phyloP scores from a whole-genome alignment of 1,140 invertebrate genomes.

The Drosophila nannoptera region DNA sequence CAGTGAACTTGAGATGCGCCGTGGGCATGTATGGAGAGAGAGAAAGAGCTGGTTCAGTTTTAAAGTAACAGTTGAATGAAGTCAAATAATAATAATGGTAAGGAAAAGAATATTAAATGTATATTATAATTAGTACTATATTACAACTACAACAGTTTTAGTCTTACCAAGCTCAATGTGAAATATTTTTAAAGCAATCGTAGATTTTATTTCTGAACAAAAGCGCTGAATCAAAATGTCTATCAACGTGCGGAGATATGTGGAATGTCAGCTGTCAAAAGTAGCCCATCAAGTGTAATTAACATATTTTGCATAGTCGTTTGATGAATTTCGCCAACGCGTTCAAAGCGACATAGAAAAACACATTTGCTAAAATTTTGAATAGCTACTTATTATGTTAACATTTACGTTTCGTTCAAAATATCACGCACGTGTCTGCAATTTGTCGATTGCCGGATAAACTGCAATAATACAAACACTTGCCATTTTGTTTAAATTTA shows the following conservation, averaged over 20 bases:
- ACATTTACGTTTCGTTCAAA: slow-evolving; percentile 40
- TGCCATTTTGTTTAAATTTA: slow-evolving; percentile 58
- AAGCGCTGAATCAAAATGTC: slow-evolving; percentile 11
- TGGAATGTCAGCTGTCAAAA: slow-evolving; percentile 39
- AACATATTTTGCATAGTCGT: slow-evolving; percentile 45
- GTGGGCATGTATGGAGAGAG: no score
- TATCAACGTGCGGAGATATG: slow-evolving; percentile 33
- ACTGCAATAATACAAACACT: slow-evolving; percentile 37
- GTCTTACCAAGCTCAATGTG: no score
- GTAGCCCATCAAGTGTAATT: slow-evolving; percentile 16
- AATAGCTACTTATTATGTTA: slow-evolving; percentile 65
- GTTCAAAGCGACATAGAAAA: slow-evolving; percentile 51
- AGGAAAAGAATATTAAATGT: no score
- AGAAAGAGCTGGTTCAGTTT: no score
- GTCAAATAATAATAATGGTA: no score
- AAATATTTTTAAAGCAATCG: no score
- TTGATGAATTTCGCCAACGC: slow-evolving; percentile 49
- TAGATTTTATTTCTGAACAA: no score
- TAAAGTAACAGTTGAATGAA: no score
- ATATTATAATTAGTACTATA: no score
- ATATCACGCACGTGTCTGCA: slow-evolving; percentile 5
- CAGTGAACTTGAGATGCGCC: no score
- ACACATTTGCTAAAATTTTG: slow-evolving; percentile 52
- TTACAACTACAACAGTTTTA: no score
- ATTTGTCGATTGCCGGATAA: slow-evolving; percentile 26